These are phyloP conservation scores for Amphipoea lucens DNA, from an alignment of 2,888 invertebrate genomes.

Conservation along the genomic window DNA sequence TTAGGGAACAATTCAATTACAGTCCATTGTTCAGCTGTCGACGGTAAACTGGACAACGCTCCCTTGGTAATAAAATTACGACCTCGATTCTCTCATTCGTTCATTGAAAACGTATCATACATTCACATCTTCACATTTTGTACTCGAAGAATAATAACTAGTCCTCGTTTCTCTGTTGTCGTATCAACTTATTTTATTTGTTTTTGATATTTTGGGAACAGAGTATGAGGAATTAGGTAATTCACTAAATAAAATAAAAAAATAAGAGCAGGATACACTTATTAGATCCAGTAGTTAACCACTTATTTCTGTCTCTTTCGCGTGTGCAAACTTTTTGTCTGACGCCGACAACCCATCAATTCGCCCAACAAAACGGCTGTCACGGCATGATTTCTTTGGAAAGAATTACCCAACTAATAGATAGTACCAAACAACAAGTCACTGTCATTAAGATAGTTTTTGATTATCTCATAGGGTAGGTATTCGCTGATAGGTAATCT, in stretches of 20 bases:
- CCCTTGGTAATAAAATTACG: conserved; percentile 22
- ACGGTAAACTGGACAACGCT: conserved; percentile 5
- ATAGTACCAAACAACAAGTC: background rate
- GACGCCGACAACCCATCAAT: background rate
- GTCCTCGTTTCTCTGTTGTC: background rate
- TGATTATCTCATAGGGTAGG: too few species aligned
- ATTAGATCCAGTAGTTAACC: too few species aligned
- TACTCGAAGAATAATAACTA: background rate
- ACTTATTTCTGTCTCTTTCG: too few species aligned
- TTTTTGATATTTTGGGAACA: background rate
- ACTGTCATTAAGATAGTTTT: background rate
- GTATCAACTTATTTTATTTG: background rate
- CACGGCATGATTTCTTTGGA: background rate
- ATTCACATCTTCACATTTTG: background rate
- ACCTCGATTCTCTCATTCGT: background rate
- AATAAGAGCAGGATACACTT: too few species aligned
- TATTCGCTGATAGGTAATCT: too few species aligned
- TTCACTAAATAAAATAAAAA: too few species aligned
- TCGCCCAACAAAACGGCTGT: background rate
- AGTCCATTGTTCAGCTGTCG: background rate
- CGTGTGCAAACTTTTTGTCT: too few species aligned
- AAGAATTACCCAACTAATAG: background rate
- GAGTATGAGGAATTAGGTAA: too few species aligned
- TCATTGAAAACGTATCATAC: conserved; percentile 13
- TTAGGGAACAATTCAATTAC: conserved; percentile 5